Evolutionary conservation across 2,113 vertebrate species (phyloP), one percentile per base, ranked within the genome.

Genomic region (Amazona vittata): DNA sequence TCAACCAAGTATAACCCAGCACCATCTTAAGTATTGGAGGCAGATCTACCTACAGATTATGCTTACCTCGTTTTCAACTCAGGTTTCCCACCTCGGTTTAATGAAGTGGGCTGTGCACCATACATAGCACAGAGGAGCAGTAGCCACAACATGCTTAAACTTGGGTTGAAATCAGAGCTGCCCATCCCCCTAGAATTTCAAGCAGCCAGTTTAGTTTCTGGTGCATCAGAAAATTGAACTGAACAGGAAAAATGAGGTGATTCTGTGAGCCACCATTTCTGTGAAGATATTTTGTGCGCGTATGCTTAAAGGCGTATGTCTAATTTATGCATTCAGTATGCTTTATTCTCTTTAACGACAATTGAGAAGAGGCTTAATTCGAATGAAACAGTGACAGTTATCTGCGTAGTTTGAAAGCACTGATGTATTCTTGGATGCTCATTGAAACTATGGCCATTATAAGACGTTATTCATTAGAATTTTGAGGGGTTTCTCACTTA

Each of bases 401-500:
- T 6, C 44, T n/a, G 19, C 68, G 39, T 17, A 14, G 71, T 44
- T 92, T 50, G 68, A 62, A 87, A 85, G 68, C 71, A 63, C 20
- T 5, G 28, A 31, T 64, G 76, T 68, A 49, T 88, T 79, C 50
- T 53, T 89, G 2, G 8, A 35, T 82, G 31, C 60, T 90, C 60
- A 12, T 73, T 91, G 96, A 92, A 64, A 75, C 33, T 49, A n/a
- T 82, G 73, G 69, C 28, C 43, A 95, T 94, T 88, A 3, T 31
- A 73, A 83, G 46, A 83, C 73, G 82, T 12, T 71, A 78, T 73
- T 93, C 60, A 39, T 83, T 83, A 53, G 60, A 94, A 85, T 87
- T 85, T 95, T 94, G 94, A 93, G 63, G 71, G 70, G 93, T 11
- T 95, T 95, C 90, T 98, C 91, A 86, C 94, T 96, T 93, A 8